These are phyloP conservation scores for Lepas anatifera DNA, from an alignment of 2,888 invertebrate genomes.

Conservation along the genomic window DNA sequence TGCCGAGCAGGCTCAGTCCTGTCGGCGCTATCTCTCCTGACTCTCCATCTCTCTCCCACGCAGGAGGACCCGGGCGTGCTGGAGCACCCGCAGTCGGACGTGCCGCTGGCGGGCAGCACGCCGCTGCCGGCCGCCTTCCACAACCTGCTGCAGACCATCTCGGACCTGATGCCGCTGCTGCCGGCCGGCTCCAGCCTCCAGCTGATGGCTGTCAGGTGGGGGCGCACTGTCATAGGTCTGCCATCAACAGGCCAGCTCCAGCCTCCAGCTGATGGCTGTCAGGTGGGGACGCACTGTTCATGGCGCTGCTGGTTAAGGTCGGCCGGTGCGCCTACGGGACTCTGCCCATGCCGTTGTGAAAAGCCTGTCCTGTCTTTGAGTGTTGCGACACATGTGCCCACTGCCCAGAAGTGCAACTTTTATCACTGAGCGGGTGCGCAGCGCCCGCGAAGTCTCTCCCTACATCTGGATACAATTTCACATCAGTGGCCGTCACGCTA, in stretches of 20 bases:
- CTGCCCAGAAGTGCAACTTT: no score
- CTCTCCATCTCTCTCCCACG: no score
- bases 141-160: conserved; percentile 49
- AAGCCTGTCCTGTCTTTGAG: no score
- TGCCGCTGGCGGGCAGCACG: conserved; percentile 55
- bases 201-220: conserved; percentile 60
- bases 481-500: no score
- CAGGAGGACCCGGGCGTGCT: conserved; percentile 27
- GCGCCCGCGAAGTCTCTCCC: no score
- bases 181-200: conserved; percentile 77
- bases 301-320: neutral
- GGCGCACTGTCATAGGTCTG: no score
- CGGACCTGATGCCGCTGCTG: conserved; percentile 76
- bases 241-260: conserved; percentile 70
- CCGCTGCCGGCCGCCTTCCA: conserved; percentile 39
- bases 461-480: no score
- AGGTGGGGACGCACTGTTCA: neutral
- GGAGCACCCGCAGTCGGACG: conserved; percentile 68
- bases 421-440: no score
- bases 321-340: neutral
- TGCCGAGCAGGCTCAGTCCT: no score
- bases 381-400: no score
- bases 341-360: no score
- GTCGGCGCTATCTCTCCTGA: no score
- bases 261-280: conserved; percentile 80